A percentile compares a stretch with the other conserved stretches of the same genome.
phyloP scores from a whole-genome alignment of 2,113 vertebrate genomes.

The Myocastor coypus region DNA sequence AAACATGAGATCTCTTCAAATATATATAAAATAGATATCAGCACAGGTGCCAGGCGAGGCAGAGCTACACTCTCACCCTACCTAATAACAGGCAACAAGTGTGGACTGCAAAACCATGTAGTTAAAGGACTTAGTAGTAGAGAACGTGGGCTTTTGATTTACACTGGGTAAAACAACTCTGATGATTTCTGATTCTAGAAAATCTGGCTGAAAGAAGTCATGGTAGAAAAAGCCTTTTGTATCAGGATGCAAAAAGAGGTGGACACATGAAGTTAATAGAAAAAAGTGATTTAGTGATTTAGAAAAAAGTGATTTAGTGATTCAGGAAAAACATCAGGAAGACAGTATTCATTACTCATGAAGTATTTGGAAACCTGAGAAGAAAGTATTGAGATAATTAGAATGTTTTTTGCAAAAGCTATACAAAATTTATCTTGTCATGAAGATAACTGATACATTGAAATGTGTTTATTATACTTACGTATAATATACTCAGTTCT shows the following conservation, averaged over 20 bases:
- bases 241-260: not conserved
- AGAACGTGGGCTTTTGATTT: not conserved
- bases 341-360: not conserved
- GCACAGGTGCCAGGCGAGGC: not conserved
- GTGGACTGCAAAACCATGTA: not conserved
- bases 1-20: slow-evolving; percentile 3
- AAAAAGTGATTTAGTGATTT: not conserved
- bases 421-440: not conserved
- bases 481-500: not conserved
- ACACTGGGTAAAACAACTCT: not conserved
- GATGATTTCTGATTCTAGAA: not conserved
- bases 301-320: not conserved
- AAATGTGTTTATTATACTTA: not conserved
- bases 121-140: too few species aligned
- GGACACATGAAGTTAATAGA: not conserved
- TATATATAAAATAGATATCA: not conserved
- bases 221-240: not conserved
- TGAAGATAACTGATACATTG: slow-evolving; percentile 1
- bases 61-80: not conserved
- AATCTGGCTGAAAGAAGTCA: not conserved
- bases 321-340: slow-evolving; percentile 4
- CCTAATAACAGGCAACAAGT: not conserved
- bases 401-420: not conserved
- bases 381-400: not conserved
- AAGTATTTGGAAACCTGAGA: slow-evolving; percentile 29